Percentiles rank a stretch among this genome's conserved stretches.
These are phyloP conservation scores for Distichodus sexfasciatus DNA, from an alignment of 2,797 vertebrate genomes.

Conservation along the genomic window DNA sequence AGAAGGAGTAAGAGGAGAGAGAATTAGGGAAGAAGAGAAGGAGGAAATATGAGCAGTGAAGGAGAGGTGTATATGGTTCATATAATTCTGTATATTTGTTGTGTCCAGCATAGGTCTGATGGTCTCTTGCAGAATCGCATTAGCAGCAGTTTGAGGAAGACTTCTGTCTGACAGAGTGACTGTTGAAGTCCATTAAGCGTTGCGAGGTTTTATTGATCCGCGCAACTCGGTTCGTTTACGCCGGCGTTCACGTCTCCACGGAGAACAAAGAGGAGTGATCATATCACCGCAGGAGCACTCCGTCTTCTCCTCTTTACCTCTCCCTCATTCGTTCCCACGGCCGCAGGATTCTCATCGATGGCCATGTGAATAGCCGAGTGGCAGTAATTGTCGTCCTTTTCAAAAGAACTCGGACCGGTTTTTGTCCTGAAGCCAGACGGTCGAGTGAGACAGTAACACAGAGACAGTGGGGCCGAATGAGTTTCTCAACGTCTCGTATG, in stretches of 20 bases:
- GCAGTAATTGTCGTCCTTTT: conserved; percentile 2
- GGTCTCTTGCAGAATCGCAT: neutral
- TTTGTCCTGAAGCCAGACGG: conserved; percentile 6
- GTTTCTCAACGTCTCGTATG: neutral
- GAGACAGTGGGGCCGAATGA: too few species aligned
- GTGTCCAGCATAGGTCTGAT: neutral
- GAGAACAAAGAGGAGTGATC: conserved; percentile 10
- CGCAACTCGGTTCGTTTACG: conserved; percentile 17
- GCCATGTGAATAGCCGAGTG: neutral
- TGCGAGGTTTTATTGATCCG: conserved; percentile 25
- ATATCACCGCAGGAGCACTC: neutral
- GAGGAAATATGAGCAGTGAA: too few species aligned
- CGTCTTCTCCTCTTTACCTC: conserved; percentile 8
- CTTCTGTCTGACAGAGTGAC: neutral
- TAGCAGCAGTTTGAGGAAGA: conserved; percentile 3
- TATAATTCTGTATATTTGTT: too few species aligned
- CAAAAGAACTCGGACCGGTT: conserved; percentile 13
- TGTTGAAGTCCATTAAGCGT: neutral
- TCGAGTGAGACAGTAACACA: neutral
- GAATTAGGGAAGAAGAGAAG: too few species aligned
- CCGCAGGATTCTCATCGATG: neutral
- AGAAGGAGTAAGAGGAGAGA: too few species aligned
- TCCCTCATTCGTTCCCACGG: neutral
- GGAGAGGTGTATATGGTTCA: too few species aligned
- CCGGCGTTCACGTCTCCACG: conserved; percentile 7